Percentiles rank a stretch among this genome's conserved stretches.
Evolutionary conservation across 1,140 invertebrate genomes (phyloP).

Genomic region (Neocloeon triangulifer): DNA sequence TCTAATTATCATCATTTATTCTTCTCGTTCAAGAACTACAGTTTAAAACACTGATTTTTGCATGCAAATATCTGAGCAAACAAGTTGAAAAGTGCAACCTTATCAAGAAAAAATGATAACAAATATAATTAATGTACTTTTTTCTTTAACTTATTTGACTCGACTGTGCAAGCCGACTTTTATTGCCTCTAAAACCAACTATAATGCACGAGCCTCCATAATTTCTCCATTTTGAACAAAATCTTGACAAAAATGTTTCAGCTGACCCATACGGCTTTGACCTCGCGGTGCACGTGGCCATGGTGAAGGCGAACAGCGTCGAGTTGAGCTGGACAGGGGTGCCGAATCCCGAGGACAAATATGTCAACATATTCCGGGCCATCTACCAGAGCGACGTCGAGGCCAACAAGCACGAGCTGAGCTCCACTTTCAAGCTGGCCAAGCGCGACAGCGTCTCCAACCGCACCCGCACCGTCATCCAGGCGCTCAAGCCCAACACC

Average conservation of each 20-base stretch:
- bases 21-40: too few relatives aligned
- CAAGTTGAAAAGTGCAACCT: too few relatives aligned
- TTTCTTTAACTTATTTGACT: too few relatives aligned
- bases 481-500: conserved; percentile 53
- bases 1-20: too few relatives aligned
- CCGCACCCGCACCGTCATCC: conserved; percentile 34
- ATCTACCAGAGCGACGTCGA: conserved; percentile 55
- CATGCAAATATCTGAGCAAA: too few relatives aligned
- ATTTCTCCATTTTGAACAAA: too few relatives aligned
- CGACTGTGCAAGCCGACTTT: too few relatives aligned
- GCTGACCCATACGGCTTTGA: conserved; percentile 60
- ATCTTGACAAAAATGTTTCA: too few relatives aligned
- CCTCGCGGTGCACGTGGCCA: conserved; percentile 44
- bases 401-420: conserved; percentile 40
- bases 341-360: conserved; percentile 68
- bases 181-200: too few relatives aligned
- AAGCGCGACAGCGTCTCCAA: conserved; percentile 42
- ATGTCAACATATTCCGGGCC: conserved; percentile 71
- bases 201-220: too few relatives aligned
- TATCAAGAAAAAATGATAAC: conserved; percentile 6
- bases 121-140: conserved; percentile 1
- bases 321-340: conserved; percentile 62
- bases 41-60: too few relatives aligned
- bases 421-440: conserved; percentile 61
- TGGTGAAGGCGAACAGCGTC: conserved; percentile 47